Evolutionary conservation across 2,113 vertebrate species (phyloP), one percentile per base, ranked within the genome.

Genomic region (Oostethus manadensis): DNA sequence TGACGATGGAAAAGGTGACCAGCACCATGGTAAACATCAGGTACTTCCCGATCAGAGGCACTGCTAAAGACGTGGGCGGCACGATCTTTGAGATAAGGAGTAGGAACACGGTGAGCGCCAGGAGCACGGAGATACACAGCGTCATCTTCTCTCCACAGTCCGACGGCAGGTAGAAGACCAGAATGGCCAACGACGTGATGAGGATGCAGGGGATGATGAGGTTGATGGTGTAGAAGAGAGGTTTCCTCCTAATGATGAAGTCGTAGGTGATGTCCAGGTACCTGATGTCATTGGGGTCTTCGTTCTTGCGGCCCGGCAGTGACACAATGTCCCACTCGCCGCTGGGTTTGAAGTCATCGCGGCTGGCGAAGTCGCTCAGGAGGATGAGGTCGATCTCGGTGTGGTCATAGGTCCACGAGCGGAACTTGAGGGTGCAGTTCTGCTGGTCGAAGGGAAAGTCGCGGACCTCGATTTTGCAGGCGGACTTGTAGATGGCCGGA

Each of bases 51-150:
- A 92, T 91, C 48, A 92, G 87, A 62, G 90, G 90, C 71, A 92
- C 90, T 45, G 90, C 90, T 59, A 92, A 80, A 29, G 90, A 92
- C 0, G 90, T 92, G 13, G 90, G 90, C 2, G 90, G 90, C 44
- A 92, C 90, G 56, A 92, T 91, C 76, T 92, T 92, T 64, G 90
- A 92, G 62, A 92, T 92, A n/a, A 92, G 90, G 14, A 92, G 86
- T 50, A 92, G 78, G 77, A 92, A 92, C 68, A 92, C 90, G 56
- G 90, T 92, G 43, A 92, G 84, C 26, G 90, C 90, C 74, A 92
- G 76, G 21, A 92, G 89, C 33, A 92, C 90, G 0, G 90, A 91
- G 58, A 92, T 91, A 57, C 90, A 91, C 18, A 92, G 86, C 33
- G 90, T 92, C 76, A 92, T 90, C 77, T 92, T 92, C 77, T 92